These are phyloP conservation scores for Apodemia zela DNA, from an alignment of 2,888 invertebrate genomes.

Conservation along the genomic window DNA sequence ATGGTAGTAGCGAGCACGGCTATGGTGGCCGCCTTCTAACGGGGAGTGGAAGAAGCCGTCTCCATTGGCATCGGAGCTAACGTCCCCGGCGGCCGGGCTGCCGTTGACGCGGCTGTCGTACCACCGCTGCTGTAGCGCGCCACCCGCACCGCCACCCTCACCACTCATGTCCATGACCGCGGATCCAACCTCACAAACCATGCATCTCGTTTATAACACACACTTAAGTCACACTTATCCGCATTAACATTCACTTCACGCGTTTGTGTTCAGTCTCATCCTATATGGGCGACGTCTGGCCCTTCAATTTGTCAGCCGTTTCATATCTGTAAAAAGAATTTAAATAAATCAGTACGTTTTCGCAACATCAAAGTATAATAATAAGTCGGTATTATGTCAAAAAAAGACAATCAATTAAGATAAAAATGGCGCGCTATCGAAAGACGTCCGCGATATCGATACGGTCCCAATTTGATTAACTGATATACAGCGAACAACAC, in stretches of 20 bases:
- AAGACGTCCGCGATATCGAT: conserved; percentile 66
- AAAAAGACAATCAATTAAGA: conserved; percentile 77
- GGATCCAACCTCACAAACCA: conserved; percentile 74
- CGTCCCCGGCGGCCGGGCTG: conserved; percentile 72
- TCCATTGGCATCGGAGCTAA: conserved; percentile 74
- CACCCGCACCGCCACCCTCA: conserved; percentile 65
- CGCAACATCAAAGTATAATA: conserved; percentile 51
- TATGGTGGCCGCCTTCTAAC: conserved; percentile 76
- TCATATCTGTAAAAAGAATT: conserved; percentile 52
- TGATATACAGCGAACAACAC: conserved; percentile 69
- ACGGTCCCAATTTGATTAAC: conserved; percentile 76
- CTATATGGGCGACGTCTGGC: not conserved
- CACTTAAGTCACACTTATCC: conserved; percentile 71
- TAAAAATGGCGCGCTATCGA: conserved; percentile 66
- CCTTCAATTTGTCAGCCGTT: conserved; percentile 4
- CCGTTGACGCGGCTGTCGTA: conserved; percentile 78
- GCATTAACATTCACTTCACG: conserved; percentile 44
- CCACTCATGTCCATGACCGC: conserved; percentile 78
- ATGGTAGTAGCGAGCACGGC: conserved; percentile 79
- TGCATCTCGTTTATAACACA: conserved; percentile 76
- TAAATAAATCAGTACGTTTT: conserved; percentile 25
- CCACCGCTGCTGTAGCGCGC: conserved; percentile 77
- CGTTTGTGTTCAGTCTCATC: conserved; percentile 23
- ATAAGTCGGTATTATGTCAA: conserved; percentile 60
- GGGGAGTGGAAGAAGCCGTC: conserved; percentile 79